phyloP scores from a whole-genome alignment of 23 tunicate species.

The Styela plicata region DNA sequence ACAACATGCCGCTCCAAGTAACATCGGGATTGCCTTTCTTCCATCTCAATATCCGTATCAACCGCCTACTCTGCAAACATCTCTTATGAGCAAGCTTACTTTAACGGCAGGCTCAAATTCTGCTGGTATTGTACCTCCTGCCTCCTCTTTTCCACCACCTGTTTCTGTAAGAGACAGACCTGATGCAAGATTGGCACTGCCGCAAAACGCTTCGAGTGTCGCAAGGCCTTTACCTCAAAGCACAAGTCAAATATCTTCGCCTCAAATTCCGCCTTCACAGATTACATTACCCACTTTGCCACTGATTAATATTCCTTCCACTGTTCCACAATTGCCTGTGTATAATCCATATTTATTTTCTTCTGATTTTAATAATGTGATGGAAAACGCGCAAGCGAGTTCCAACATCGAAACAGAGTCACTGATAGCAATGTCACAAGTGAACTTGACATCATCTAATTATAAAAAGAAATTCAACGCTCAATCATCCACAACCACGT shows the following conservation, averaged over 20 bases:
- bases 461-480: too few species aligned
- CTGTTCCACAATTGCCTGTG: not conserved
- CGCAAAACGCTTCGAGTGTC: too few species aligned
- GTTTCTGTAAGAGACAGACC: too few species aligned
- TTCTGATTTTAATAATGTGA: not conserved
- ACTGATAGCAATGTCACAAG: not conserved
- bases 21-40: not conserved
- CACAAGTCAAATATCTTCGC: too few species aligned
- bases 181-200: too few species aligned
- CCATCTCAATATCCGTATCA: slow-evolving; percentile 21
- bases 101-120: too few species aligned
- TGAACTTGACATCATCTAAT: not conserved
- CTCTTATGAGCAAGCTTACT: not conserved
- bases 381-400: not conserved
- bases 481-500: not conserved
- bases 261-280: too few species aligned
- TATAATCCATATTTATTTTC: not conserved
- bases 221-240: too few species aligned
- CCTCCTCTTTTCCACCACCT: too few species aligned
- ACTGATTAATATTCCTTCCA: not conserved
- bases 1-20: not conserved
- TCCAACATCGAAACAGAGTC: not conserved
- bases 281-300: too few species aligned
- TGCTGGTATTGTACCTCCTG: too few species aligned
- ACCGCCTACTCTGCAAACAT: not conserved